Conservation (phyloP, 2,113 vertebrate genomes). For the Oreotrochilus melanogaster region DNA sequence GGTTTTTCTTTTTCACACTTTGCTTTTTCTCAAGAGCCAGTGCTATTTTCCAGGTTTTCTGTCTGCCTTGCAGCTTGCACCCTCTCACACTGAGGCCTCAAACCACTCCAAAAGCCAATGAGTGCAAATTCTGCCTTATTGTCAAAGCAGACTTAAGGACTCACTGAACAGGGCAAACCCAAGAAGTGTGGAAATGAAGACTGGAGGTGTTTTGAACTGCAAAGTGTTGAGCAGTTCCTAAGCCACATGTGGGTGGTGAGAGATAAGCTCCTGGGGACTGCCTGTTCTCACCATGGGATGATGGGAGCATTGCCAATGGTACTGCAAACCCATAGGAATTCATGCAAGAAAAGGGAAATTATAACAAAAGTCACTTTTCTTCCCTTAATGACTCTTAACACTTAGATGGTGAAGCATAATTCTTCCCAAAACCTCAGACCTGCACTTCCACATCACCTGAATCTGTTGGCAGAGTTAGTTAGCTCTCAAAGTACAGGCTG, state of each 20-base stretch:
- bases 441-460: neutral
- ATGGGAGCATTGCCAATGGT: neutral
- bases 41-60: neutral
- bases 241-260: neutral
- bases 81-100: neutral
- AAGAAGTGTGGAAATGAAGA: slow-evolving; percentile 18
- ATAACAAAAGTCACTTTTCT: slow-evolving; percentile 26
- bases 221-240: slow-evolving; percentile 4
- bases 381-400: neutral
- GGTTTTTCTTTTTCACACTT: neutral
- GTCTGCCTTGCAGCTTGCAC: neutral
- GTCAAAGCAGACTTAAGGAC: neutral
- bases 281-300: slow-evolving; percentile 24
- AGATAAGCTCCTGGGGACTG: slow-evolving; percentile 15
- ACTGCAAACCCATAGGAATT: slow-evolving; percentile 26
- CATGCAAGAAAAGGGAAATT: neutral
- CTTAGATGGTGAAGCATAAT: neutral
- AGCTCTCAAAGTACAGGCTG: slow-evolving; percentile 1
- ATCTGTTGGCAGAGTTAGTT: neutral
- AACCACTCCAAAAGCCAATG: slow-evolving; percentile 8
- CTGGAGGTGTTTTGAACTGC: slow-evolving; percentile 50
- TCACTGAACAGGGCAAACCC: neutral
- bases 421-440: slow-evolving; percentile 1
- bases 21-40: neutral
- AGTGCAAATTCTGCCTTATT: neutral